phyloP scores from a whole-genome alignment of 1,140 invertebrate species.

The Papilio helenus region DNA sequence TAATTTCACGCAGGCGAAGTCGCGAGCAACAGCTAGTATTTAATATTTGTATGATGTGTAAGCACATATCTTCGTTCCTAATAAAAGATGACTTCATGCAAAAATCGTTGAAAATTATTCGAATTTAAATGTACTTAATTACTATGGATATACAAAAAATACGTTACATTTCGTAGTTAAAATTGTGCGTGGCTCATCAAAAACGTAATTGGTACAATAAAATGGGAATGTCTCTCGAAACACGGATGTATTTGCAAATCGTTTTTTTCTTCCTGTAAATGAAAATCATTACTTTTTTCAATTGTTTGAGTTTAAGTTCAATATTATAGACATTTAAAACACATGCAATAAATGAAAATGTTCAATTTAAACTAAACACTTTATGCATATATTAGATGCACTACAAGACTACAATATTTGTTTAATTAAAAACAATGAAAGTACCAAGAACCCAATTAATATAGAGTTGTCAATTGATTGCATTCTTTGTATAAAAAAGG shows the following conservation, averaged over 20 bases:
- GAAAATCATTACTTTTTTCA: background rate
- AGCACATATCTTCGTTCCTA: no score
- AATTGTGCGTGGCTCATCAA: slow-evolving; percentile 13
- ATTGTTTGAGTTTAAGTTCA: background rate
- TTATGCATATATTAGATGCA: no score
- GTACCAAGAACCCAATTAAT: background rate
- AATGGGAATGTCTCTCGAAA: background rate
- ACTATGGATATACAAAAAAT: background rate
- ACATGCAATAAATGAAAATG: background rate
- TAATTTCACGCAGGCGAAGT: no score
- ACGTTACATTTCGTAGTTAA: background rate
- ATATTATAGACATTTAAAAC: no score
- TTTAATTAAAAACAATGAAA: no score
- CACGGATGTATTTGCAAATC: background rate
- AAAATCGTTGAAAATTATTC: background rate
- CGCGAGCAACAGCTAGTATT: no score
- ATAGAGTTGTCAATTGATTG: background rate
- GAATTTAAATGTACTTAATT: background rate
- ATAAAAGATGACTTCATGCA: no score
- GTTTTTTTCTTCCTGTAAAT: background rate
- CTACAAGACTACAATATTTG: no score
- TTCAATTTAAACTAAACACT: no score
- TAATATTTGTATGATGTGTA: no score
- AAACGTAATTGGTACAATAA: slow-evolving; percentile 7
- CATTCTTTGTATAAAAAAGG: slow-evolving; percentile 4